Percentiles rank a stretch among this genome's conserved stretches.
phyloP scores from a whole-genome alignment of 1,140 invertebrate species.

The Papilio xuthus region DNA sequence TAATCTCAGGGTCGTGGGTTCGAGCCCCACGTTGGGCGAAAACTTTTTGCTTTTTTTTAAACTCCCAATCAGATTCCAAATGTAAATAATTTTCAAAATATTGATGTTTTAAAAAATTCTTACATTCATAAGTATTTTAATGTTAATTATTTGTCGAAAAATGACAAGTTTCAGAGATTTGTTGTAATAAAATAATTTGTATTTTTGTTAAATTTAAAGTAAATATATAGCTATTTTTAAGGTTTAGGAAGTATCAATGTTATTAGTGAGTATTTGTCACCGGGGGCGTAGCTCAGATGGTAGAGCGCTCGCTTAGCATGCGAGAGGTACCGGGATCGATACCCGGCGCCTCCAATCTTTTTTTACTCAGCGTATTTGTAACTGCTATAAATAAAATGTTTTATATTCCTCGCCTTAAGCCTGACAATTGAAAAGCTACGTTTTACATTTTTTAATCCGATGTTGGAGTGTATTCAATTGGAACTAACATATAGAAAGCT shows the following conservation, averaged over 20 bases:
- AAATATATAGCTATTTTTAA: no score
- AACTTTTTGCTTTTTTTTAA: neutral
- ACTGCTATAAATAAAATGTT: neutral
- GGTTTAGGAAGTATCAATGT: neutral
- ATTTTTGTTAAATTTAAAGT: no score
- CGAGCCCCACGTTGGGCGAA: slow-evolving; percentile 38
- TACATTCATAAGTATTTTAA: no score
- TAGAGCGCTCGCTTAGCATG: slow-evolving; percentile 40
- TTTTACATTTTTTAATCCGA: slow-evolving; percentile 10
- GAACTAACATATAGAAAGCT: slow-evolving; percentile 25
- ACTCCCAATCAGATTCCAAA: no score
- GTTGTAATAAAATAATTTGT: no score
- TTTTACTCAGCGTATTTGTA: neutral
- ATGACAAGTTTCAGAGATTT: no score
- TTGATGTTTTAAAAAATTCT: no score
- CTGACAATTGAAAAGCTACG: neutral
- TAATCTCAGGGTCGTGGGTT: slow-evolving; percentile 40
- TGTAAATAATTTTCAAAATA: no score
- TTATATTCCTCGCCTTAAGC: neutral
- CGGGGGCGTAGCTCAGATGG: slow-evolving; percentile 39
- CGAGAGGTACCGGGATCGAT: slow-evolving; percentile 40
- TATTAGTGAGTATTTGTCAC: neutral
- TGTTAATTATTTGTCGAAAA: no score
- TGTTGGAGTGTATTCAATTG: slow-evolving; percentile 15
- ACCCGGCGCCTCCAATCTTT: slow-evolving; percentile 34